phyloP scores from a whole-genome alignment of 1,140 invertebrate species.

The Orchesella cincta region DNA sequence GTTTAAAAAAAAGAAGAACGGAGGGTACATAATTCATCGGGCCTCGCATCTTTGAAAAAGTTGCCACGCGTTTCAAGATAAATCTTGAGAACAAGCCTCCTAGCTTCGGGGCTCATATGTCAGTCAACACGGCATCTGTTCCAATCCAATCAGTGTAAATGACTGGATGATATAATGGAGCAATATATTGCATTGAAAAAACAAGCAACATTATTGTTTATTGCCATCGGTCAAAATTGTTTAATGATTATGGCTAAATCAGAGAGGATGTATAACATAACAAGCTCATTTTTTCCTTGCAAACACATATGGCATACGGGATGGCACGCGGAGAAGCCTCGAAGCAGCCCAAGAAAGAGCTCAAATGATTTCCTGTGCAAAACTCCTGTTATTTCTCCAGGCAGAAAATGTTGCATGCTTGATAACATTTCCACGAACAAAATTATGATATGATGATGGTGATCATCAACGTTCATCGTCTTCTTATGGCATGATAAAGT shows the following conservation, averaged over 20 bases:
- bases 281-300: not conserved
- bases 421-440: not conserved
- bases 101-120: no score
- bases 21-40: not conserved
- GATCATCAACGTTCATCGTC: not conserved
- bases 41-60: not conserved
- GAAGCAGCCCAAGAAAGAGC: not conserved
- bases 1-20: not conserved
- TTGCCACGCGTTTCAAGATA: not conserved
- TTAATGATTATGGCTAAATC: conserved; percentile 7
- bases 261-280: not conserved
- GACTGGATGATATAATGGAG: not conserved
- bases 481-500: not conserved
- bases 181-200: not conserved
- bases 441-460: not conserved
- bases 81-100: no score
- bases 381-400: not conserved
- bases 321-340: not conserved
- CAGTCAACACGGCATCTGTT: conserved; percentile 2
- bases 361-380: not conserved
- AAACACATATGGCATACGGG: not conserved
- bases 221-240: not conserved
- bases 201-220: not conserved
- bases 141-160: not conserved
- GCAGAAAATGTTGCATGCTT: conserved; percentile 9